Evolutionary conservation across 1,140 invertebrate species (phyloP), one percentile per base, ranked within the genome.

Genomic region (Alviniconcha marisindica): DNA sequence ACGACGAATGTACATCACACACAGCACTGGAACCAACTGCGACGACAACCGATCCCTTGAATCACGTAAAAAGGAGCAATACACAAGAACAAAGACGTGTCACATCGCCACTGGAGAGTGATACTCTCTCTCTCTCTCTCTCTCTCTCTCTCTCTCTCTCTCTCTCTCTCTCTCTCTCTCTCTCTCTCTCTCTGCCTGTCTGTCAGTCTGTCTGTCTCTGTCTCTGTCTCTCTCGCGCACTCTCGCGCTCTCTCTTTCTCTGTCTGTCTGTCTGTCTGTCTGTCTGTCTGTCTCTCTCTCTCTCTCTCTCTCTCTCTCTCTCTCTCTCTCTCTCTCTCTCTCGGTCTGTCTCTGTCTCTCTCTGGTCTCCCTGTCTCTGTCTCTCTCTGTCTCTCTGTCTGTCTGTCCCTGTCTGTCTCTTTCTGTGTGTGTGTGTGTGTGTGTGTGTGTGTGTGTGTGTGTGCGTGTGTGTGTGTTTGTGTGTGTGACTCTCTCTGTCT

Each of bases 391-490:
- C 60, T 66, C 28, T 66, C 60, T 66, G 5, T 66, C 18, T n/a
- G 5, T 66, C 60, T 66, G 5, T 66, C 28, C 28, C 28, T 66
- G 10, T 21, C 54, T 56, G 18, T 56, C 54, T 56, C 54, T 51
- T 18, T 51, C 48, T 51, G 7, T 60, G 14, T 60, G 54, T 60
- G 54, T 60, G 54, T 60, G 54, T 60, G 54, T 60, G 54, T 60
- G 54, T 60, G 54, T 60, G 54, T 60, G 54, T 60, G 54, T 60
- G 54, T 60, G 54, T 60, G 14, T 60, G 54, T 60, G 21, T 60
- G 54, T 60, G 54, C 28, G 54, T 60, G 54, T 60, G 54, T 60
- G 54, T 60, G 21, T 60, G 54, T 5, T 18, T 60, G 21, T 2
- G 54, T 60, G 54, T n/a, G 54, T 5, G 54, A 18, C 21, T 2